Conservation (phyloP, 2,888 invertebrate genomes). For the Meteorus cinctellus region DNA sequence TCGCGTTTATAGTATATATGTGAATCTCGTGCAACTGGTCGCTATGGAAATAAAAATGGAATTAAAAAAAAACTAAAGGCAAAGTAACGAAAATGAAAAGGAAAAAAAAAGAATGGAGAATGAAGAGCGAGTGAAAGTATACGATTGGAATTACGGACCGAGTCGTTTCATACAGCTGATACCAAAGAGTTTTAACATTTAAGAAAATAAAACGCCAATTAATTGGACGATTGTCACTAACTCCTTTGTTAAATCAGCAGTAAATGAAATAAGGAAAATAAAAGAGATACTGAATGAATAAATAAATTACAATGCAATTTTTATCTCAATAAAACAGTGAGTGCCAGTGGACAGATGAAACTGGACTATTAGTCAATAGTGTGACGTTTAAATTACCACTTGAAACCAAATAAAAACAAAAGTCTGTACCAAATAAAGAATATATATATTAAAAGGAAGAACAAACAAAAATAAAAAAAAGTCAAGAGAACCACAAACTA, state of each 20-base stretch:
- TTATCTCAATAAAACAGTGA: slow-evolving; percentile 3
- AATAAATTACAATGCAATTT: neutral
- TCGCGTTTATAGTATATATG: slow-evolving; percentile 37
- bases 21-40: slow-evolving; percentile 10
- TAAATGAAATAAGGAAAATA: neutral
- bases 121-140: slow-evolving; percentile 32
- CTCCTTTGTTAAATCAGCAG: slow-evolving; percentile 27
- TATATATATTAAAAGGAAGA: neutral
- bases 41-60: slow-evolving; percentile 5
- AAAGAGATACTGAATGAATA: neutral
- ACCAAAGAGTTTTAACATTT: slow-evolving; percentile 70
- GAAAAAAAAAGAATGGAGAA: slow-evolving; percentile 22
- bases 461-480: neutral
- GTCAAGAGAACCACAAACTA: neutral
- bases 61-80: neutral
- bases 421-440: slow-evolving; percentile 8
- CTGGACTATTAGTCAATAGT: slow-evolving; percentile 10
- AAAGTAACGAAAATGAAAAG: neutral
- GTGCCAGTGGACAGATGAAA: neutral
- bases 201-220: slow-evolving; percentile 50
- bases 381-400: neutral
- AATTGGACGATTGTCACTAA: slow-evolving; percentile 9
- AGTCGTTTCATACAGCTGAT: slow-evolving; percentile 70
- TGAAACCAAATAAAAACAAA: slow-evolving; percentile 9
- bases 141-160: slow-evolving; percentile 49